Conservation (phyloP, 1,140 invertebrate species). For the Myzus persicae region DNA sequence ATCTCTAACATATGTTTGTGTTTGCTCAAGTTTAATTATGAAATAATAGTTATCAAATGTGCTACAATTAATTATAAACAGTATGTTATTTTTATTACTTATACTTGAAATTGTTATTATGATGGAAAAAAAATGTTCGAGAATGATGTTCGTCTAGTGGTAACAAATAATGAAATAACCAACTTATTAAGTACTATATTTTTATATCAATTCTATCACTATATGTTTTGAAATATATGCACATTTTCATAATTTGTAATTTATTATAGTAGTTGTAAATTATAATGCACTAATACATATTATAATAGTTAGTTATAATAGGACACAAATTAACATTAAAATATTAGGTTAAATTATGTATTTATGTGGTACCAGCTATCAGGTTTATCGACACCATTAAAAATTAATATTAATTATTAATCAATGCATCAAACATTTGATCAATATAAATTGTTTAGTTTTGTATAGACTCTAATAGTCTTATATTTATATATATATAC, state of each 20-base stretch:
- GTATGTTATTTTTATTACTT: background rate
- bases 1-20: background rate
- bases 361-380: too few species aligned
- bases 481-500: too few species aligned
- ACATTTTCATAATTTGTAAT: background rate
- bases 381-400: too few species aligned
- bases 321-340: too few species aligned
- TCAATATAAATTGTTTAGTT: too few species aligned
- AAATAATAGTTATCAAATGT: background rate
- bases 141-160: background rate
- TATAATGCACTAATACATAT: too few species aligned
- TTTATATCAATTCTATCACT: background rate
- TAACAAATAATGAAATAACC: background rate
- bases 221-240: background rate
- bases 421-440: too few species aligned
- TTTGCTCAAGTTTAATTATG: background rate
- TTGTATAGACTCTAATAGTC: too few species aligned
- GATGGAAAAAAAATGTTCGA: background rate
- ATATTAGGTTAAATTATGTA: too few species aligned
- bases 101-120: background rate
- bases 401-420: too few species aligned
- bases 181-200: background rate
- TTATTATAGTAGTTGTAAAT: background rate
- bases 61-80: background rate
- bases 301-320: too few species aligned